Conservation (phyloP, 2,797 vertebrate species). For the Alauda arvensis region DNA sequence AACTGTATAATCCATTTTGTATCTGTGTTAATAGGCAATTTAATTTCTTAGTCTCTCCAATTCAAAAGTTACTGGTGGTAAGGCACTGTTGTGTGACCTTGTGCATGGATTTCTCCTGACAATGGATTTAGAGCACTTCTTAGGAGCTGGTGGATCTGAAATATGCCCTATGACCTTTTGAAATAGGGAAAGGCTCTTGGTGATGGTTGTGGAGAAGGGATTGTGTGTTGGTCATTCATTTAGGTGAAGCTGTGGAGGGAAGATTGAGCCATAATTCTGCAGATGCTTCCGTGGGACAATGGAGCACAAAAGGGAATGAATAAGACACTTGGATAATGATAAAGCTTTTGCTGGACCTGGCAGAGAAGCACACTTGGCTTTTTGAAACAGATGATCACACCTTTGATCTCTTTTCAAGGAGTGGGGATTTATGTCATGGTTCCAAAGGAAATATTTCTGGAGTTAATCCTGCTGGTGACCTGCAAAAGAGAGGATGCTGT, state of each 20-base stretch:
- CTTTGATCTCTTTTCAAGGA: constrained; percentile 6
- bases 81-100: neutral
- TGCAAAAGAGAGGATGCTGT: neutral
- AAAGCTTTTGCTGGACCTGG: neutral
- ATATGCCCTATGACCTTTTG: neutral
- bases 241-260: neutral
- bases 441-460: neutral
- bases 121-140: neutral
- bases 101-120: neutral
- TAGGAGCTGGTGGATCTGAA: neutral
- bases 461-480: neutral
- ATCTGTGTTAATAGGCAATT: neutral
- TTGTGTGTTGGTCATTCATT: neutral
- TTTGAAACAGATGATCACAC: neutral
- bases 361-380: neutral
- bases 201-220: neutral
- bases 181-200: neutral
- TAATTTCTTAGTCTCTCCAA: neutral
- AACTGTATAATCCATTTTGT: neutral
- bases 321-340: neutral
- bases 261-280: neutral
- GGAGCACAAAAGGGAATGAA: neutral
- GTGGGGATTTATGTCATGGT: neutral
- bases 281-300: neutral
- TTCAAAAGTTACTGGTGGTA: neutral